Base-by-base conservation (phyloP, 1,140 invertebrate genomes). In the Mercenaria mercenaria region DNA sequence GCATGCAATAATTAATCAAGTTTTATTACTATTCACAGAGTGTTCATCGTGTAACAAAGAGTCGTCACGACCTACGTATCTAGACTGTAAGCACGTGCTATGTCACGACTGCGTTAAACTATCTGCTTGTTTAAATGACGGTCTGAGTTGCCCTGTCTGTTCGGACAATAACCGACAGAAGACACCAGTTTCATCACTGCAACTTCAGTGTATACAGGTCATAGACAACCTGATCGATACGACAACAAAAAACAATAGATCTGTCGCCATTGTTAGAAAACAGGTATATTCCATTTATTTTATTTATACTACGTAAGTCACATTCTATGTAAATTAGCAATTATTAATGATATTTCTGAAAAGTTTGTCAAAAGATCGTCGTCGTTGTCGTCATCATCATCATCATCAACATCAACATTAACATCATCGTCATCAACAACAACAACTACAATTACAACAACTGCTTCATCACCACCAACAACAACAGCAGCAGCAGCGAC, bases 1-100 rank as follows among this genome's bases (percentile, higher is more conserved):
- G 6, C 43, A 47, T 47, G 43, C 43, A 47, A 47, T 47, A 8
- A 47, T 47, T 47, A 47, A 47, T 15, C 6, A 8, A 6, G 15
- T 47, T 47, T 47, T 47, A 47, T 8, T 15, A 15, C 43, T 77
- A 15, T 8, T 6, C 43, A 23, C 29, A 88, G 85, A 77, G 41
- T 88, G 85, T 59, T 79, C 85, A 11, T 50, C 43, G 32, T 88
- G 85, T 67, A 43, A 77, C 23, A 23, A 13, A 32, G 85, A 88
- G 39, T 76, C 43, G 11, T 20, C 72, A 39, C 26, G 72, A 11
- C 85, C 85, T 1, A 79, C 26, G 1, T 88, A 56, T 64, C 50
- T 88, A 20, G 85, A 76, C 0, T 88, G 85, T 34, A 88, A 88
- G 39, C 74, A 88, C 39, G 74, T 88, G 37, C 43, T 88, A 47